Conservation (phyloP, 1,140 invertebrate species). For the Polypedilum pembai region DNA sequence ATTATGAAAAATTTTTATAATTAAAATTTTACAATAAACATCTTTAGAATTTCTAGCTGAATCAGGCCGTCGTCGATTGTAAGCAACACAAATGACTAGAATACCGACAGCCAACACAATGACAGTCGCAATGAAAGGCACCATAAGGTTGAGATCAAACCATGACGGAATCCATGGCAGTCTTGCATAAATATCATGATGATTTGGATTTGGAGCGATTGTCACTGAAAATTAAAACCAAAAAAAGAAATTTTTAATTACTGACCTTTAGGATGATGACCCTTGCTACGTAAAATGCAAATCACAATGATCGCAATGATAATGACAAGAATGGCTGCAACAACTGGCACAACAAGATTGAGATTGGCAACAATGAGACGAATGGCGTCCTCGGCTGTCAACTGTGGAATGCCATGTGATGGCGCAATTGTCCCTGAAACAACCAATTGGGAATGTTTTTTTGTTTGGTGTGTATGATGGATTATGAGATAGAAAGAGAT, state of each 20-base stretch:
- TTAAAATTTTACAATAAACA: conserved; percentile 48
- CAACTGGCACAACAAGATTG: conserved; percentile 89
- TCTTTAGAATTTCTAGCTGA: conserved; percentile 69
- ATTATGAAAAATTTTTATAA: conserved; percentile 28
- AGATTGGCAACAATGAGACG: conserved; percentile 78
- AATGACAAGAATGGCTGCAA: conserved; percentile 81
- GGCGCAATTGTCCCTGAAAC: conserved; percentile 90
- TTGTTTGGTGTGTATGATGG: conserved; percentile 28
- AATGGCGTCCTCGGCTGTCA: conserved; percentile 69
- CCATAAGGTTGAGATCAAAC: conserved; percentile 78
- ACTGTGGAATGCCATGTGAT: conserved; percentile 71
- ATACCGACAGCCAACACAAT: conserved; percentile 82
- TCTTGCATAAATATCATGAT: conserved; percentile 51
- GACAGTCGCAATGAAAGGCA: conserved; percentile 73
- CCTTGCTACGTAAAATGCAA: conserved; percentile 75
- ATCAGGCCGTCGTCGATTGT: conserved; percentile 70
- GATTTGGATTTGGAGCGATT: conserved; percentile 65
- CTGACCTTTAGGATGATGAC: conserved; percentile 75
- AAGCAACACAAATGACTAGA: conserved; percentile 77
- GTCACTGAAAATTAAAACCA: conserved; percentile 53
- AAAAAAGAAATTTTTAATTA: conserved; percentile 35
- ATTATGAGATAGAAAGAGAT: conserved; percentile 14
- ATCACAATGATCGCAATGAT: conserved; percentile 86
- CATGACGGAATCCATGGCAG: conserved; percentile 71
- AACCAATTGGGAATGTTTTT: conserved; percentile 34